Percentiles rank a stretch among this genome's conserved stretches.
These are phyloP conservation scores for Patiria pectinifera DNA, from an alignment of 53 echinoderm and acorn worm species.

Conservation along the genomic window DNA sequence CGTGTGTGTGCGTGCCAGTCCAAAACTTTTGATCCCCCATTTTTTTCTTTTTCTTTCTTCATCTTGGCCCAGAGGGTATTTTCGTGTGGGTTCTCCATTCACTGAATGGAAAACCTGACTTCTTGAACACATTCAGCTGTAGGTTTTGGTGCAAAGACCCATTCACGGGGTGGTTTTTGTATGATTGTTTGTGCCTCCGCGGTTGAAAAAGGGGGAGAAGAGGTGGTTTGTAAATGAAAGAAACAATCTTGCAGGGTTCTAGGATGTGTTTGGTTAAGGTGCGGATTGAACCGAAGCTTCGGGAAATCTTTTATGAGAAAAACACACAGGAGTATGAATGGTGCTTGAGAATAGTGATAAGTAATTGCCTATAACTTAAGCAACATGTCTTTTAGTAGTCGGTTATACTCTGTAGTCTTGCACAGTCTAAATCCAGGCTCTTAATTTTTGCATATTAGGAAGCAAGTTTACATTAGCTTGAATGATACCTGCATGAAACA, in stretches of 20 bases:
- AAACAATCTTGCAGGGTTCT: neutral
- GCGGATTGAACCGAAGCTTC: neutral
- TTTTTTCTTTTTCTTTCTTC: neutral
- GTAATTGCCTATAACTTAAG: too few relatives aligned
- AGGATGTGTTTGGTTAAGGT: conserved; percentile 17
- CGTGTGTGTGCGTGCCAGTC: conserved; percentile 13
- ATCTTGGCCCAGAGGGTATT: conserved; percentile 34
- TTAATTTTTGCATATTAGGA: too few relatives aligned
- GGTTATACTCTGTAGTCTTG: too few relatives aligned
- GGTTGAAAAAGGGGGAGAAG: neutral
- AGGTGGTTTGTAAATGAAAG: conserved; percentile 19
- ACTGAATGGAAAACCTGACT: conserved; percentile 44
- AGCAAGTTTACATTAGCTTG: too few relatives aligned
- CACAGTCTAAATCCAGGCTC: too few relatives aligned
- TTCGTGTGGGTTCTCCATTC: neutral
- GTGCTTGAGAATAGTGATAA: neutral
- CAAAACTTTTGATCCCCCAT: conserved; percentile 10
- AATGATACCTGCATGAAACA: too few relatives aligned
- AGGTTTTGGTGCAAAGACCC: conserved; percentile 5
- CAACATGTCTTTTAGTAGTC: too few relatives aligned
- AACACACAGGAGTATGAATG: neutral
- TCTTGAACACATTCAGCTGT: conserved; percentile 42
- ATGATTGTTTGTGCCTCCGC: conserved; percentile 17
- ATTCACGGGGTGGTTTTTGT: neutral
- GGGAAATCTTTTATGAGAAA: conserved; percentile 8